These are phyloP conservation scores for Ptilonorhynchus violaceus DNA, from an alignment of 2,113 vertebrate species.

Conservation along the genomic window DNA sequence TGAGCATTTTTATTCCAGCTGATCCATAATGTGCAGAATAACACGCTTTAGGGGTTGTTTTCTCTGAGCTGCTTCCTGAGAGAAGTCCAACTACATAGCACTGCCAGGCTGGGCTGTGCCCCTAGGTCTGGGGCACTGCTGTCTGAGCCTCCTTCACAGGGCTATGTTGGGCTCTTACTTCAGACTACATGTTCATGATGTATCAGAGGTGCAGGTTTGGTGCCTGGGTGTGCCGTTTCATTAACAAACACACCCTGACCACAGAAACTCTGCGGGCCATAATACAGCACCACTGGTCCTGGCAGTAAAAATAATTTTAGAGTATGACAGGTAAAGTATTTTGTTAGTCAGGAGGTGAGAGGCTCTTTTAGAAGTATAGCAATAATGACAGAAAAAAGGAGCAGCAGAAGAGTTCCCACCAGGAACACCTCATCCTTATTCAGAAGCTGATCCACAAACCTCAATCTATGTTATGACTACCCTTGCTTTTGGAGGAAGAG, in stretches of 20 bases:
- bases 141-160: neutral
- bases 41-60: neutral
- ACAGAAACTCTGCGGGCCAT: neutral
- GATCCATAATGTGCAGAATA: neutral
- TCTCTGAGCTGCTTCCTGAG: neutral
- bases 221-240: slow-evolving; percentile 1
- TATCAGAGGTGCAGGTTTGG: neutral
- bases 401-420: neutral
- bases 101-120: neutral
- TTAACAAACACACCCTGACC: slow-evolving; percentile 11
- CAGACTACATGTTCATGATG: neutral
- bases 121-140: neutral
- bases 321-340: slow-evolving; percentile 59
- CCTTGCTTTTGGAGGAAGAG: neutral
- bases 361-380: slow-evolving; percentile 38
- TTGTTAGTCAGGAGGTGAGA: slow-evolving; percentile 35
- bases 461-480: neutral
- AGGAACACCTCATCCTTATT: neutral
- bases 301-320: slow-evolving; percentile 53
- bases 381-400: slow-evolving; percentile 24
- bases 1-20: neutral
- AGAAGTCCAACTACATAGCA: neutral
- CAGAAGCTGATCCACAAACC: neutral
- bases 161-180: neutral
- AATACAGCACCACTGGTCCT: slow-evolving; percentile 29